Percentiles rank a stretch among this genome's conserved stretches.
phyloP scores from a whole-genome alignment of 2,797 vertebrate genomes.

The Cossypha heuglini region DNA sequence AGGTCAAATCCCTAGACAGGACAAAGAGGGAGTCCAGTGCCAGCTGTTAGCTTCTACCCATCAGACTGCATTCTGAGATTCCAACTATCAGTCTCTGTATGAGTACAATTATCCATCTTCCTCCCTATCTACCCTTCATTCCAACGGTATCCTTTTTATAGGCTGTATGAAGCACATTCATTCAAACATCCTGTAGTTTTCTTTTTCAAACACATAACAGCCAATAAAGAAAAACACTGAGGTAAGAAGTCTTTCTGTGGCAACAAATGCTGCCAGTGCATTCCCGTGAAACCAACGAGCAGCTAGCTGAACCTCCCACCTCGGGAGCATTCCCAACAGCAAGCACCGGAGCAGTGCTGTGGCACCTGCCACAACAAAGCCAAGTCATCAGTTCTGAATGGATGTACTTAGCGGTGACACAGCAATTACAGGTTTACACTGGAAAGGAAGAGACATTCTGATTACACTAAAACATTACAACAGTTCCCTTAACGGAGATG shows the following conservation, averaged over 20 bases:
- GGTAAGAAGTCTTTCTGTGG: neutral
- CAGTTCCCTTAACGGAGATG: neutral
- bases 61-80: neutral
- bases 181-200: neutral
- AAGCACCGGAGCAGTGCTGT: neutral
- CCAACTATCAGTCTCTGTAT: neutral
- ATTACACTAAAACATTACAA: neutral
- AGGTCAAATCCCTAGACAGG: neutral
- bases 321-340: neutral
- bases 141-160: rapidly evolving
- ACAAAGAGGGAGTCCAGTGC: neutral
- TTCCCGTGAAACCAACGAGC: neutral
- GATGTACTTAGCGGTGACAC: neutral
- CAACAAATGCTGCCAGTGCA: neutral
- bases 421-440: neutral
- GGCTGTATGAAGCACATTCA: neutral
- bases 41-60: neutral
- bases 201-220: neutral
- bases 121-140: neutral
- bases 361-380: neutral
- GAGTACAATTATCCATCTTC: neutral
- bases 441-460: neutral
- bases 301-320: neutral
- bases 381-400: neutral
- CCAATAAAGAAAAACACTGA: neutral